Conservation (phyloP, 2,797 vertebrate species). For the Toxotes lorentzi region DNA sequence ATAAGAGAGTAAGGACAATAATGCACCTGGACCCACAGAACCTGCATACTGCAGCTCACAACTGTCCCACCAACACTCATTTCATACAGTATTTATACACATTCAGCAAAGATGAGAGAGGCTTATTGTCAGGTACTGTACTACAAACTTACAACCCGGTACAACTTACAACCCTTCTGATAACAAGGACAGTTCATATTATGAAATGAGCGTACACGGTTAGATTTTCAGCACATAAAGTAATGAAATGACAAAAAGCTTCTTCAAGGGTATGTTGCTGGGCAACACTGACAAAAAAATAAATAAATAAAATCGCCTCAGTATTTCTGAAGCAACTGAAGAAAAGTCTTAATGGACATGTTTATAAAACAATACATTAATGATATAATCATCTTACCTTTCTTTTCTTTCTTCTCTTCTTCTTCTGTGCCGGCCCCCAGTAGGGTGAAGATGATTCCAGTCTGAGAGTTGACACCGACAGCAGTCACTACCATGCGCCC, state of each 20-base stretch:
- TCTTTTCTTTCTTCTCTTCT: conserved; percentile 98
- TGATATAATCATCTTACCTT: conserved; percentile 85
- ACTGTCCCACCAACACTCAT: conserved; percentile 54
- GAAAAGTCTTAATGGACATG: conserved; percentile 1
- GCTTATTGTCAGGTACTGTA: conserved; percentile 32
- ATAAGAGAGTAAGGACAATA: conserved; percentile 81
- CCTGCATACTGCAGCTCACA: conserved; percentile 69
- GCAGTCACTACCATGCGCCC: conserved; percentile 97
- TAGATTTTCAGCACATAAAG: conserved; percentile 44
- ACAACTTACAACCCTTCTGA: conserved; percentile 26
- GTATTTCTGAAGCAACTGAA: conserved; percentile 30
- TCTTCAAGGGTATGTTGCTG: conserved; percentile 42
- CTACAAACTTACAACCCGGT: conserved; percentile 4
- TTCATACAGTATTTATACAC: conserved; percentile 40
- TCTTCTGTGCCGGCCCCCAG: conserved; percentile 93
- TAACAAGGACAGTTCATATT: conserved; percentile 45
- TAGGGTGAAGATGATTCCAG: conserved; percentile 98
- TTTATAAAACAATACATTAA: conserved; percentile 16
- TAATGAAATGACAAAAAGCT: conserved; percentile 40
- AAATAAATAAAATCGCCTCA: conserved; percentile 33
- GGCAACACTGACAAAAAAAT: conserved; percentile 42
- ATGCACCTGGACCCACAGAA: conserved; percentile 70
- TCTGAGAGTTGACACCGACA: conserved; percentile 98
- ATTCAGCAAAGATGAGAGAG: conserved; percentile 32
- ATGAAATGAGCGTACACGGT: conserved; percentile 34